phyloP scores from a whole-genome alignment of 2,113 vertebrate genomes.

The Caranx ignobilis region DNA sequence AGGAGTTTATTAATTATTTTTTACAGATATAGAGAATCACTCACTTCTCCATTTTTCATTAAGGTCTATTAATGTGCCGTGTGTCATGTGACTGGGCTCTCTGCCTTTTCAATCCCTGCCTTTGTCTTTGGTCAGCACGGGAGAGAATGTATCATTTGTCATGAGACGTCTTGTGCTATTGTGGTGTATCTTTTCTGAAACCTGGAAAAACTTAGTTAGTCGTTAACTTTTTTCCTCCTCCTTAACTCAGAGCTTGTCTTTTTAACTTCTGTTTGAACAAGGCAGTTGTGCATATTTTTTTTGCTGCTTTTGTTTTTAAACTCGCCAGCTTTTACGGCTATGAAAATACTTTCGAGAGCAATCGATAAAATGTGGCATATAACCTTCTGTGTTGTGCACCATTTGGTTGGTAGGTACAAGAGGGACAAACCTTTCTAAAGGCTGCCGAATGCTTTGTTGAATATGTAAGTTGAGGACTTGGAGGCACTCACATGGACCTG shows the following conservation, averaged over 20 bases:
- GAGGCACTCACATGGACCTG: constrained; percentile 52
- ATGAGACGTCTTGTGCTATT: constrained; percentile 76
- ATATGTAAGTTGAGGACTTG: constrained; percentile 53
- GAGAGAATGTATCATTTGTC: constrained; percentile 77
- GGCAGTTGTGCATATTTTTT: constrained; percentile 23
- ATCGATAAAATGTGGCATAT: constrained; percentile 67
- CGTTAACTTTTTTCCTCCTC: constrained; percentile 45
- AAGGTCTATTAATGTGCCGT: constrained; percentile 63
- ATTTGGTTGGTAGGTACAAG: constrained; percentile 59
- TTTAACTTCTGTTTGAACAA: constrained; percentile 55
- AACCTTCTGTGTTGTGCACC: constrained; percentile 65
- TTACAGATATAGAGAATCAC: not conserved
- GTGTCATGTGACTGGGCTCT: constrained; percentile 67
- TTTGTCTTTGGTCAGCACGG: constrained; percentile 74
- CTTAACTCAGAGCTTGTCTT: constrained; percentile 36
- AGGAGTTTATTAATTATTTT: constrained; percentile 1
- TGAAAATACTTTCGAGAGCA: constrained; percentile 68
- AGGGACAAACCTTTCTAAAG: constrained; percentile 57
- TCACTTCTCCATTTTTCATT: constrained; percentile 40
- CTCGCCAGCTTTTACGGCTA: constrained; percentile 54
- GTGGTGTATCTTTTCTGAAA: constrained; percentile 70
- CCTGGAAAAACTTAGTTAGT: constrained; percentile 77
- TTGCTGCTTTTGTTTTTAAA: constrained; percentile 32
- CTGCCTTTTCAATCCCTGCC: constrained; percentile 70
- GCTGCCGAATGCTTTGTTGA: constrained; percentile 52